Conservation (phyloP, 2,888 invertebrate genomes). For the Hybos culiciformis region DNA sequence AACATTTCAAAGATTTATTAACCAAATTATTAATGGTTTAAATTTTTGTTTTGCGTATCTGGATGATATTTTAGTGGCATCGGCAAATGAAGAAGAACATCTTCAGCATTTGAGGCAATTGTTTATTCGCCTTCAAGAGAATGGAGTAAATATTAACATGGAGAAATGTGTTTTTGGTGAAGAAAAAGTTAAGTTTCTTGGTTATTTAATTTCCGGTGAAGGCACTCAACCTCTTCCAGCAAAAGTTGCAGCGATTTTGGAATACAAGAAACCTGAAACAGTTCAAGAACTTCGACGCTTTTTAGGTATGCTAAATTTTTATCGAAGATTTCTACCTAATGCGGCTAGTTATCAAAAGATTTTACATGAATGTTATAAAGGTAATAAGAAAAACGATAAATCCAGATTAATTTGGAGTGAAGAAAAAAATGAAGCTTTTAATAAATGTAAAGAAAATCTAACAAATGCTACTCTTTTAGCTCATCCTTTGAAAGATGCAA, state of each 20-base stretch:
- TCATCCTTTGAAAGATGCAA: background rate
- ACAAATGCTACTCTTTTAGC: slow-evolving; percentile 8
- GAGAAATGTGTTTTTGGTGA: slow-evolving; percentile 10
- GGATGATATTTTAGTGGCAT: slow-evolving; percentile 21
- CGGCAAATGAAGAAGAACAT: slow-evolving; percentile 14
- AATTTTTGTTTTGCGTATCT: slow-evolving; percentile 17
- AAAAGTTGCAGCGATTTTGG: slow-evolving; percentile 1
- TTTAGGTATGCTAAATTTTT: slow-evolving; percentile 11
- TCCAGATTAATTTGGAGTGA: too few species aligned
- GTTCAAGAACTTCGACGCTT: slow-evolving; percentile 5
- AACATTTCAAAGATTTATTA: slow-evolving; percentile 25
- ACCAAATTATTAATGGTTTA: slow-evolving; percentile 17
- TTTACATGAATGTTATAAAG: background rate
- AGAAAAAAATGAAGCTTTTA: slow-evolving; percentile 1
- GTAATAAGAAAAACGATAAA: too few species aligned
- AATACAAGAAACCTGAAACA: background rate
- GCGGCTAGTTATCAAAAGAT: background rate
- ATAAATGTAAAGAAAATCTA: background rate
- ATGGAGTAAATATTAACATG: slow-evolving; percentile 15
- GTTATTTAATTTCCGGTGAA: background rate
- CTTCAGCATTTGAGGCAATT: slow-evolving; percentile 15
- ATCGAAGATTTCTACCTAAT: slow-evolving; percentile 3
- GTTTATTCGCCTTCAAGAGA: slow-evolving; percentile 14
- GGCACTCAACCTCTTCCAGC: slow-evolving; percentile 3
- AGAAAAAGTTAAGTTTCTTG: slow-evolving; percentile 6